Base-by-base conservation (phyloP, 2,888 invertebrate genomes). In the Agrotis ipsilon region DNA sequence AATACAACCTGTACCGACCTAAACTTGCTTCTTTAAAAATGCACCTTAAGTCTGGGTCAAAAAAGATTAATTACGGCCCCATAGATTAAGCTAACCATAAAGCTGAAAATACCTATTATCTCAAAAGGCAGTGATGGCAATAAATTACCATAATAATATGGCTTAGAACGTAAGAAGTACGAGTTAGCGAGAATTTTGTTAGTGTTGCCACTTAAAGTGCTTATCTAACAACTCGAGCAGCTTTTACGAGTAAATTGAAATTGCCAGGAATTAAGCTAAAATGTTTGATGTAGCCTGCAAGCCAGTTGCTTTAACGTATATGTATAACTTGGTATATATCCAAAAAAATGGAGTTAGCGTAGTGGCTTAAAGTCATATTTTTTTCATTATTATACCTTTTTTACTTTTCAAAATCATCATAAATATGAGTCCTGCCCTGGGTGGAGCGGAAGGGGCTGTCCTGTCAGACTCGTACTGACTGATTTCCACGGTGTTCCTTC, bases 141-240 rank as follows among this genome's bases (percentile, higher is more conserved):
- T 66, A 74, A 74, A 61, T 76, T 79, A 66, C 46, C 75, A 75
- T 73, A 73, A 60, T 72, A 78, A 60, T 75, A 75, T 78, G 74
- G 75, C 65, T 65, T 60, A 60, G 54, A 63, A 52, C 55, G 19
- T 60, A 68, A 79, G 80, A 57, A 51, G n/a, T 58, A 48, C 0
- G 79, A 80, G 62, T 77, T 63, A 68, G 77, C 39, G 62, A 18
- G 19, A 68, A 68, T 60, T 62, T 55, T 68, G 75, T 80, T 75
- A 77, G 75, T 80, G 68, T 77, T 77, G 68, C 32, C 60, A 60
- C 59, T 77, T 68, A 48, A 48, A 75, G 63, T 68, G 80, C 75
- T 75, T 80, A 77, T 80, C 75, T 80, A 75, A 59, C 62, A 75
- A 68, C 63, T 52, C 48, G 68, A 75, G 68, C 24, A 63, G 80